phyloP scores from a whole-genome alignment of 1,140 invertebrate genomes.

The Drosophila gunungcola region DNA sequence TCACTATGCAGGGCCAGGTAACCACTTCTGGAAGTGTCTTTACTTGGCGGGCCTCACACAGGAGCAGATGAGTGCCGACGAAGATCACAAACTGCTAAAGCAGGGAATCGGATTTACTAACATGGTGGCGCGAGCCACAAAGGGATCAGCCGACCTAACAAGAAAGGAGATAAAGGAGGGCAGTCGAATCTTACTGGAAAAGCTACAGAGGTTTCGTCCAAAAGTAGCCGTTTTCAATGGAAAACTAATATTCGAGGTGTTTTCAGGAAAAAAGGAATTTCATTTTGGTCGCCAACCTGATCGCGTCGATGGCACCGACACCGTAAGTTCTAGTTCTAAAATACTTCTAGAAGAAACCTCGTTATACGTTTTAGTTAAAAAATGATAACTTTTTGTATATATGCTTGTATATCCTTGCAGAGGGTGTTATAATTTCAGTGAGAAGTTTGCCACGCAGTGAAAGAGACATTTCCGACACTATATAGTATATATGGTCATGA shows the following conservation, averaged over 20 bases:
- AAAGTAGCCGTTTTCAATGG: slow-evolving; percentile 99
- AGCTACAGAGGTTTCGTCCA: slow-evolving; percentile 95
- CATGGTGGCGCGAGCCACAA: slow-evolving; percentile 97
- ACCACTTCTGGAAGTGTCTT: slow-evolving; percentile 99
- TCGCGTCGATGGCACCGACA: slow-evolving; percentile 95
- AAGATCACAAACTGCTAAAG: slow-evolving; percentile 96
- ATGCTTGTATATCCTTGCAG: too few species aligned
- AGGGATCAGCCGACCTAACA: slow-evolving; percentile 97
- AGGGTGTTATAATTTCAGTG: too few species aligned
- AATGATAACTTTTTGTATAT: too few species aligned
- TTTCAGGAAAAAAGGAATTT: slow-evolving; percentile 98
- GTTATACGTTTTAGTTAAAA: too few species aligned
- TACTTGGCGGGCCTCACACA: slow-evolving; percentile 96
- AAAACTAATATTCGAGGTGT: slow-evolving; percentile 98
- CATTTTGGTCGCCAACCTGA: slow-evolving; percentile 97
- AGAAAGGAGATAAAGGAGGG: slow-evolving; percentile 99
- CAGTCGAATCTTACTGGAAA: slow-evolving; percentile 95
- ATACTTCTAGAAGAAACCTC: too few species aligned
- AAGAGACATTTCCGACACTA: too few species aligned
- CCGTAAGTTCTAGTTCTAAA: slow-evolving; percentile 88
- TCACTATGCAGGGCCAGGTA: slow-evolving; percentile 98
- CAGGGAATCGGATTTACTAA: slow-evolving; percentile 99
- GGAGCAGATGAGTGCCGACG: slow-evolving; percentile 97
- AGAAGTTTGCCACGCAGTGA: too few species aligned
- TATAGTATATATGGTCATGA: too few species aligned